Base-by-base conservation (phyloP, 1,140 invertebrate species). In the Chymomyza costata region DNA sequence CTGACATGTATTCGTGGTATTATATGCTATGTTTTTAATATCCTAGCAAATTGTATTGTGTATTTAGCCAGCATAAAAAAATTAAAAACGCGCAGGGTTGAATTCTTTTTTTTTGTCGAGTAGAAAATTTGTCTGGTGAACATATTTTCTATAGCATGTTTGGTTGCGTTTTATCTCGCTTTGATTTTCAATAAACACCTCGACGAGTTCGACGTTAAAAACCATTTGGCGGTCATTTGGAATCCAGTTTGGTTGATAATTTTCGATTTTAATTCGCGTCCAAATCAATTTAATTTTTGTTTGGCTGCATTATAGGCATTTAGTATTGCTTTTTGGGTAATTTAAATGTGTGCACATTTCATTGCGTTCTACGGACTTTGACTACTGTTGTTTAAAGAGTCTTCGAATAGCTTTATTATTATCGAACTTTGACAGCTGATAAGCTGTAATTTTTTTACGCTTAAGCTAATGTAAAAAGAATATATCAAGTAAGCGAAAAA, bases 241-340 rank as follows among this genome's bases (percentile, higher is more conserved):
- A 25, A 62, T 52, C 52, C n/a, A n/a, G n/a, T n/a, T n/a, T n/a
- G n/a, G n/a, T n/a, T 55, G 52, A 73, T 71, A 63, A 71, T 71
- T 51, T 49, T 34, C 62, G 45, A 73, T 73, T 71, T 71, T 67
- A 57, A 67, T 59, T 54, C 34, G 51, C 11, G 54, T 48, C 31
- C 38, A 49, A 48, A 49, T 52, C 58, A 73, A 73, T 73, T 73
- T 54, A 65, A 73, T 73, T 73, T 71, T 54, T 67, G 68, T 66
- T 58, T 66, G 53, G 52, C 52, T 10, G 38, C 57, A 49, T 48
- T 60, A 55, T 55, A 43, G 44, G 25, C 52, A n/a, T n/a, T n/a
- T n/a, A n/a, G n/a, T n/a, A n/a, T n/a, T n/a, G n/a, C n/a, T n/a
- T n/a, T n/a, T n/a, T n/a, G n/a, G n/a, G n/a, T n/a, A n/a, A n/a